These are phyloP conservation scores for Sinocyclocheilus rhinocerous DNA, from an alignment of 2,113 vertebrate species.

Conservation along the genomic window DNA sequence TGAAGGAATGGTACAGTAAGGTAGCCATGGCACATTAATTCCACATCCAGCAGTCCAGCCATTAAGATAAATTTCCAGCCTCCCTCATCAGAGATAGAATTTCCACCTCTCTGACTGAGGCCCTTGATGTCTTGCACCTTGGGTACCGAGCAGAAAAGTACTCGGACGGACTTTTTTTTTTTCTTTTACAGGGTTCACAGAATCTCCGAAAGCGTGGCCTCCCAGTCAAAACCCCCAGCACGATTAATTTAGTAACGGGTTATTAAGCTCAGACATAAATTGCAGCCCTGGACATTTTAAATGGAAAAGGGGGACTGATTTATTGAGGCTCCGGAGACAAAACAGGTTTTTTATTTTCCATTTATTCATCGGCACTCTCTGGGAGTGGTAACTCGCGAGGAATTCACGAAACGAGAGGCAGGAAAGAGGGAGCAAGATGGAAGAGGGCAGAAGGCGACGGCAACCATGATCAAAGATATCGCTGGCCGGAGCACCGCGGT, in stretches of 20 bases:
- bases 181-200: conserved; percentile 56
- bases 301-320: conserved; percentile 85
- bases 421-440: conserved; percentile 17
- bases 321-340: conserved; percentile 83
- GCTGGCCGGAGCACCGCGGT: background rate
- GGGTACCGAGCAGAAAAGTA: conserved; percentile 43
- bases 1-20: background rate
- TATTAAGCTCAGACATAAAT: conserved; percentile 87
- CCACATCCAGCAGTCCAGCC: conserved; percentile 35
- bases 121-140: conserved; percentile 62
- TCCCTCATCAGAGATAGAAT: conserved; percentile 57
- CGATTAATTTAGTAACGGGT: conserved; percentile 88
- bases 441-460: conserved; percentile 18
- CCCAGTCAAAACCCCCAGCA: conserved; percentile 85
- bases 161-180: background rate
- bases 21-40: conserved; percentile 27
- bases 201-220: conserved; percentile 62
- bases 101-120: conserved; percentile 59
- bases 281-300: conserved; percentile 86
- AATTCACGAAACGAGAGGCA: conserved; percentile 67
- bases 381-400: conserved; percentile 83
- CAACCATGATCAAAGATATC: conserved; percentile 46
- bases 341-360: conserved; percentile 86
- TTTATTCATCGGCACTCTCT: conserved; percentile 81
- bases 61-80: conserved; percentile 63